These are phyloP conservation scores for Thaleichthys pacificus DNA, from an alignment of 2,797 vertebrate species.

Conservation along the genomic window DNA sequence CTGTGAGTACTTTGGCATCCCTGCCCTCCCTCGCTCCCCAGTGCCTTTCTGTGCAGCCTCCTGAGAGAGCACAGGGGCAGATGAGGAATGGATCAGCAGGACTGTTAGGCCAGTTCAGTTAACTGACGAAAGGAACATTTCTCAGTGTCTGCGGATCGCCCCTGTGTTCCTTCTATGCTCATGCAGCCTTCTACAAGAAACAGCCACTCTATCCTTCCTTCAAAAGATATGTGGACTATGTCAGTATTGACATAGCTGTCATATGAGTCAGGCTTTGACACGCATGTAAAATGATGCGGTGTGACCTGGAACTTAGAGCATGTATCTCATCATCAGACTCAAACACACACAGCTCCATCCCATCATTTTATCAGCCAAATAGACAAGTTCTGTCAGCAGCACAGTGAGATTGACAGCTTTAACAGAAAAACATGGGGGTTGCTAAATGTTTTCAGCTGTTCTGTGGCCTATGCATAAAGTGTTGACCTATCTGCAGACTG, in stretches of 20 bases:
- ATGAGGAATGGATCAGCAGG: slow-evolving; percentile 67
- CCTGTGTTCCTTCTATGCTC: slow-evolving; percentile 12
- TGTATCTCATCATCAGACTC: background rate
- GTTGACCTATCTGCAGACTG: slow-evolving; percentile 51
- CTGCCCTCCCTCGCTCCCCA: slow-evolving; percentile 65
- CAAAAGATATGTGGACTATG: slow-evolving; percentile 8
- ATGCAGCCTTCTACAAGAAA: slow-evolving; percentile 12
- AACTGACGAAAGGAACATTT: slow-evolving; percentile 54
- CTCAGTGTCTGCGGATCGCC: slow-evolving; percentile 29
- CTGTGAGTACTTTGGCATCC: slow-evolving; percentile 72
- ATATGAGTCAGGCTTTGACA: slow-evolving; percentile 6
- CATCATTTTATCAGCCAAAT: slow-evolving; percentile 53
- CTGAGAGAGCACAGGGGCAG: slow-evolving; percentile 51
- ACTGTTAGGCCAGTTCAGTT: slow-evolving; percentile 64
- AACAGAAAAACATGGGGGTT: slow-evolving; percentile 50
- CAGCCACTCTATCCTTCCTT: slow-evolving; percentile 29
- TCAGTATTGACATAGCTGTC: slow-evolving; percentile 31
- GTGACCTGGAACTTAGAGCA: background rate
- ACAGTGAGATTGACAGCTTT: slow-evolving; percentile 53
- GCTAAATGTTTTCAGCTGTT: slow-evolving; percentile 75
- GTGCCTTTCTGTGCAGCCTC: slow-evolving; percentile 51
- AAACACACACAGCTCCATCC: slow-evolving; percentile 27
- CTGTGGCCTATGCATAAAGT: slow-evolving; percentile 56
- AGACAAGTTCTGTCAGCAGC: slow-evolving; percentile 33
- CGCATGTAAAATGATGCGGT: background rate